Base-by-base conservation (phyloP, 1,140 invertebrate species). In the Andrena cerasifolii region DNA sequence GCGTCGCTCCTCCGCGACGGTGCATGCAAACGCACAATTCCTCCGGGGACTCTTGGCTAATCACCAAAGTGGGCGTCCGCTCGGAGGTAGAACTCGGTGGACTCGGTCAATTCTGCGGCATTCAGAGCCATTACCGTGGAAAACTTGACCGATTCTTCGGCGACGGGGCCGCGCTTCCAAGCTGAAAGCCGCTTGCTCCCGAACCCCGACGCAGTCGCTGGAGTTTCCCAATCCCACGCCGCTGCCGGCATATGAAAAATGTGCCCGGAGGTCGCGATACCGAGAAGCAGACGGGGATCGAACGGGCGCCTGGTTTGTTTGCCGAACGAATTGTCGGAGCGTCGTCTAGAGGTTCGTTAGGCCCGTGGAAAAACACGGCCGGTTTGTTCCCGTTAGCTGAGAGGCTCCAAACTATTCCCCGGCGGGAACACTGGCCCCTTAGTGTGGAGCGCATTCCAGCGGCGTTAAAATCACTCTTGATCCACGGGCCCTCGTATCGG, bases 351-450 rank as follows among this genome's bases (percentile, higher is more conserved):
- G 21, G 45, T 16, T 54, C 28, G 65, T 80, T 83, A 80, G 58
- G 66, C 73, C 26, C 31, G 16, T 31, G 51, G 16, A 75, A 47
- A 49, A 53, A 31, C 47, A 72, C 43, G 33, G 28, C 3, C 12
- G 21, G 6, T 3, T 28, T 28, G 51, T 77, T 84, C 66, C 72
- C 72, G 72, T 83, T 77, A 84, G 3, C 51, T 56, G 24, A 16
- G 14, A 4, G 12, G 18, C 10, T n/a, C 43, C 40, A 70, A 67
- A 62, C 28, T 65, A 21, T 36, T 53, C n/a, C 24, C 2, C 36
- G 36, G 66, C 28, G 16, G 43, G 40, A 49, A 10, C 14, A 58
- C 53, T 43, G 16, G 31, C 26, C 21, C 24, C 7, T 58, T 51
- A 74, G 71, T 74, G 18, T 1, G 2, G 3, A 28, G 12, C 21